These are phyloP conservation scores for Pangasius larnaudii DNA, from an alignment of 2,797 vertebrate genomes.

Conservation along the genomic window DNA sequence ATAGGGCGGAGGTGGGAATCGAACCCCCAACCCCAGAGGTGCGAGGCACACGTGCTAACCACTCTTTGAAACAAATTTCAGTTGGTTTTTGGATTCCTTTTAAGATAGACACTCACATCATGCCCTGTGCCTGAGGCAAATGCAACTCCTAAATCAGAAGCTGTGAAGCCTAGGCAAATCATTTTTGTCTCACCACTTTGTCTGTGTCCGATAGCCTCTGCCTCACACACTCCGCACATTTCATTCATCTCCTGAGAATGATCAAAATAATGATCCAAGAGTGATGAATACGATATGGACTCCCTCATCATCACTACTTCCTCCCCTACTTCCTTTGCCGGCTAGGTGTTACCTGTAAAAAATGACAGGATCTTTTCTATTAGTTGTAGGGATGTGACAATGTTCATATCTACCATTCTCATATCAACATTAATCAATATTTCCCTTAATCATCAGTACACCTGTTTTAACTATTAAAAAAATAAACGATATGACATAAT, in stretches of 20 bases:
- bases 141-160: background rate
- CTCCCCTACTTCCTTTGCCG: conserved; percentile 3
- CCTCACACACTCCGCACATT: conserved; percentile 5
- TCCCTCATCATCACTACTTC: background rate
- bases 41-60: no score
- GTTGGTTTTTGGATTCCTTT: background rate
- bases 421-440: background rate
- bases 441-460: background rate
- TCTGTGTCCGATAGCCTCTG: background rate
- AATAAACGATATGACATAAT: background rate
- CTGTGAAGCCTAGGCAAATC: background rate
- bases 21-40: no score
- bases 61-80: background rate
- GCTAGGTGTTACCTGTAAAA: conserved; percentile 1
- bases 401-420: background rate
- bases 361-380: background rate
- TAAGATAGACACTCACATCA: background rate
- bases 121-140: background rate
- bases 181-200: conserved; percentile 21
- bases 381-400: background rate
- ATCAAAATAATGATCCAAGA: conserved; percentile 28
- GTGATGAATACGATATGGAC: conserved; percentile 21
- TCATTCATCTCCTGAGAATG: conserved; percentile 10
- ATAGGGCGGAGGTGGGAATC: no score
- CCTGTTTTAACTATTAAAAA: background rate